Base-by-base conservation (phyloP, 1,140 invertebrate species). In the Pogonus chalceus region DNA sequence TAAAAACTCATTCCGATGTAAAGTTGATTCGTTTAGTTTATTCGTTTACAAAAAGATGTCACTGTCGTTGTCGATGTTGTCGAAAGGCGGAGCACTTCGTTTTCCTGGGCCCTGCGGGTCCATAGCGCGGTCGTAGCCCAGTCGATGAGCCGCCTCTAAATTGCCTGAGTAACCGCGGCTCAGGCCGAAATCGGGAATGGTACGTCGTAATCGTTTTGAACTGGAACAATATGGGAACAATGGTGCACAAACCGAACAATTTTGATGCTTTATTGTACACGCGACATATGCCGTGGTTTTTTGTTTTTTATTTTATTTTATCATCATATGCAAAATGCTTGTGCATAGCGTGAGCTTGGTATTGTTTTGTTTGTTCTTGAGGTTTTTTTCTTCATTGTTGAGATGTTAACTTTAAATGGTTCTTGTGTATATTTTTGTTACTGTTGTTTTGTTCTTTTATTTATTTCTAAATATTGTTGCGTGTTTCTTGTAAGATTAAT, bases 1-100 rank as follows among this genome's bases (percentile, higher is more conserved):
- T n/a, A n/a, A n/a, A n/a, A n/a, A n/a, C n/a, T n/a, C n/a, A n/a
- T n/a, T n/a, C n/a, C n/a, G n/a, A n/a, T n/a, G n/a, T n/a, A n/a
- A n/a, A n/a, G n/a, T n/a, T n/a, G 59, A 54, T 12, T 49, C 2
- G 35, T 24, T 31, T 26, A 12, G 12, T 24, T n/a, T n/a, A n/a
- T n/a, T n/a, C 9, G 16, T 43, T 39, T 52, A 3, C 2, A 12
- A 52, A 35, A 4, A 10, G 26, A 31, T 31, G 26, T 31, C 26
- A 31, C 48, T 31, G 20, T 20, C 10, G 9, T 20, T 20, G 10
- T 51, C 24, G 20, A 20, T 55, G 26, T 37, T 24, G 9, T 23
- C 22, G 4, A 2, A 2, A 12, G n/a, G 20, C 22, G 46, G n/a
- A 49, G 35, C 20, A 10, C 21, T 2, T 20, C 20, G 23, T 35